Conservation (phyloP, 1,140 invertebrate species). For the Eupristina koningsbergeri region DNA sequence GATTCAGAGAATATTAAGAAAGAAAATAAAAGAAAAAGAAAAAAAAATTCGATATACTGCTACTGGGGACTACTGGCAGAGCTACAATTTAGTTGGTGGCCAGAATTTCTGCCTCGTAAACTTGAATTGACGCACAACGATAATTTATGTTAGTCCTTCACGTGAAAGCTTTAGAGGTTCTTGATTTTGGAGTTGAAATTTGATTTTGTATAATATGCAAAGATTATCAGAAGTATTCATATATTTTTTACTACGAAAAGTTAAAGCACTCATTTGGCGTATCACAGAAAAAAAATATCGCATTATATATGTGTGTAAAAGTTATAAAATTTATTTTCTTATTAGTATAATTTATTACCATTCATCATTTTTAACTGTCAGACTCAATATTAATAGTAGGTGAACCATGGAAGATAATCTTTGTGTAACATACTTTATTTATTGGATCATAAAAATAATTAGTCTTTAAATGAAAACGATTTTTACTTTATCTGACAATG, state of each 20-base stretch:
- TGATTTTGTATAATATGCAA: background rate
- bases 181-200: constrained; percentile 16
- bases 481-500: background rate
- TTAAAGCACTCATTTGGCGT: background rate
- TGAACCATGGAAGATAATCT: background rate
- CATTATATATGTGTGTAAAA: background rate
- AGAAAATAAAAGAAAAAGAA: no score
- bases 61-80: constrained; percentile 24
- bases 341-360: background rate
- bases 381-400: no score
- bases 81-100: constrained; percentile 38
- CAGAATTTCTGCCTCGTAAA: constrained; percentile 47
- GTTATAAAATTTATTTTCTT: background rate
- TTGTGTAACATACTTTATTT: background rate
- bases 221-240: constrained; percentile 24
- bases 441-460: background rate
- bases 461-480: background rate
- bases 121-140: constrained; percentile 19
- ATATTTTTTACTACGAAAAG: background rate
- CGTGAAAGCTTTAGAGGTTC: constrained; percentile 29
- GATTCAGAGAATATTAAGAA: background rate
- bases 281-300: background rate
- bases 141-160: constrained; percentile 27
- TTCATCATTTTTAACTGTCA: no score
- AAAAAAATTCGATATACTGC: constrained; percentile 17